Conservation (phyloP, 2,888 invertebrate genomes). For the Cantharis flavilabris region DNA sequence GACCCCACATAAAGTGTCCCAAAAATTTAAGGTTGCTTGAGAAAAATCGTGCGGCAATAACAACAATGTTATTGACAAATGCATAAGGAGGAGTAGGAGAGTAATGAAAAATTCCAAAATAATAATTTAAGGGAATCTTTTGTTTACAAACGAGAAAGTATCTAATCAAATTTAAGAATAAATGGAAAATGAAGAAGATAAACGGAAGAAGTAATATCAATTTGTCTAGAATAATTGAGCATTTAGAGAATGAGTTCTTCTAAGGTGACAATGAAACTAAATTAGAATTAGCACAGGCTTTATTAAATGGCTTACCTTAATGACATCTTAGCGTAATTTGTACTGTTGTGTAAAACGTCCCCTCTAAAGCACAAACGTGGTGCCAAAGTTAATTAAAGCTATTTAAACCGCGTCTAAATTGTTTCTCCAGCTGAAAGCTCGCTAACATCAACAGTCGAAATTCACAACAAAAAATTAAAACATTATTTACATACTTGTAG, state of each 20-base stretch:
- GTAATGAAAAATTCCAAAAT: too few species aligned
- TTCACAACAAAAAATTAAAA: background rate
- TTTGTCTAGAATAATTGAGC: constrained; percentile 18
- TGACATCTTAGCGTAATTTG: constrained; percentile 13
- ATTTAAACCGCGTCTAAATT: background rate
- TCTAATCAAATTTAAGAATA: constrained; percentile 4
- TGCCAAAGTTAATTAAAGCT: constrained; percentile 1
- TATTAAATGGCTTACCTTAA: constrained; percentile 18
- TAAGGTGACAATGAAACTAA: constrained; percentile 10
- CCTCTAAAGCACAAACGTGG: background rate
- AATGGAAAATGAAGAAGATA: background rate
- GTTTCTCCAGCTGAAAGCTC: background rate
- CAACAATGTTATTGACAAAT: background rate
- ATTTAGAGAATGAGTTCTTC: constrained; percentile 10
- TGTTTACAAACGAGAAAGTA: background rate
- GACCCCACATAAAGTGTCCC: constrained; percentile 6
- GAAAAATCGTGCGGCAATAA: background rate
- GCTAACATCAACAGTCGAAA: background rate
- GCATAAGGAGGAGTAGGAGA: too few species aligned
- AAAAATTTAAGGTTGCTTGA: background rate
- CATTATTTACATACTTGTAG: background rate
- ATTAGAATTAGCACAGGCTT: constrained; percentile 16
- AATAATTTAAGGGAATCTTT: background rate
- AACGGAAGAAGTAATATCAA: constrained; percentile 3
- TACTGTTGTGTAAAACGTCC: background rate